Evolutionary conservation across 2,113 vertebrate species (phyloP), one percentile per base, ranked within the genome.

Genomic region (human (Homo sapiens)): DNA sequence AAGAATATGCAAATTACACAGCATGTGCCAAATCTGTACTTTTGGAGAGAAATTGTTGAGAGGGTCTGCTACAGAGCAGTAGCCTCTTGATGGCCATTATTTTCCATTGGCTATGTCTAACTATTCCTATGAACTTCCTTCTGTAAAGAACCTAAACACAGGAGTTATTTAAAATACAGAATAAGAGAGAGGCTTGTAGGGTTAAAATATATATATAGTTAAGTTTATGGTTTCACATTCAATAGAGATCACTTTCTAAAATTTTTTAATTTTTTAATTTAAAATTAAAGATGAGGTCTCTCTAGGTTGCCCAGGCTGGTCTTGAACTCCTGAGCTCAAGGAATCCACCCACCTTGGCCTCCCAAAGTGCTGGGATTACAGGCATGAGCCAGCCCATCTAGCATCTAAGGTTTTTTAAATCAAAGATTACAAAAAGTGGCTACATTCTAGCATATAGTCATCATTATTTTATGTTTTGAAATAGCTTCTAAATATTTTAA

Each of bases 161-260:
- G 17, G 8, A 68, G 57, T 80, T 93, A 89, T 84, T 95, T 79
- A 81, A 97, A 93, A 75, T 57, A 38, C 5, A 68, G 59, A 73
- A 57, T 61, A 80, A 87, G 5, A 81, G 3, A 84, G 30, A 72
- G n/a, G 5, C 3, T 45, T 78, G 9, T 52, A 50, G 30, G 17
- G 7, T 90, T 64, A 68, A 92, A 93, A 73, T 57, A 61, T 0
- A 79, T n/a, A n/a, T 38, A 40, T 35, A 50, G 52, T 61, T 73
- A 40, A 43, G 6, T 73, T 48, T 89, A 3, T 64, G 17, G 25
- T 90, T 94, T 94, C 66, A 88, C 14, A 32, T 75, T 86, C 61
- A 78, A 86, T 48, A 10, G 13, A 13, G 20, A 52, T 6, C 20
- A 55, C n/a, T 85, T 92, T 86, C 66, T 80, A 83, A 76, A 84